Conservation (phyloP, 1,140 invertebrate genomes). For the Uloborus diversus region DNA sequence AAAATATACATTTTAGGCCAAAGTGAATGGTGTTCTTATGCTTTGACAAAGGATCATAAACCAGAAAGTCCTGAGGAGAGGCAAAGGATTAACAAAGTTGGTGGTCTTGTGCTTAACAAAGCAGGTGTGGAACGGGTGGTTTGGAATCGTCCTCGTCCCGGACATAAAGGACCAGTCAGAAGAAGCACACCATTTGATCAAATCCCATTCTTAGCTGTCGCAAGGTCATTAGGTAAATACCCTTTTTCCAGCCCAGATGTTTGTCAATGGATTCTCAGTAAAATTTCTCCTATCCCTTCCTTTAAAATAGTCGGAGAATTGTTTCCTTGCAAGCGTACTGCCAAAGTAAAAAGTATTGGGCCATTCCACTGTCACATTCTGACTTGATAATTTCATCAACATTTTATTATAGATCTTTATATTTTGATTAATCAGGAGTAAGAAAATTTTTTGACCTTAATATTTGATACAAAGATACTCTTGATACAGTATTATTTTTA, state of each 20-base stretch:
- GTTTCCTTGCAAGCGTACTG: too few species aligned
- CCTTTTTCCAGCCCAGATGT: background rate
- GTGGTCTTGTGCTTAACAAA: slow-evolving; percentile 83
- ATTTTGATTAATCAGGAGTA: too few species aligned
- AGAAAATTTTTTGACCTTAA: too few species aligned
- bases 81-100: slow-evolving; percentile 80
- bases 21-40: slow-evolving; percentile 78
- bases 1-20: slow-evolving; percentile 69
- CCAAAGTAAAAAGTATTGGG: background rate
- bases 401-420: too few species aligned
- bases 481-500: too few species aligned
- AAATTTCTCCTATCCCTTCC: too few species aligned
- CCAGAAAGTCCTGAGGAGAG: slow-evolving; percentile 90
- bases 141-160: slow-evolving; percentile 88
- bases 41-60: slow-evolving; percentile 92
- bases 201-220: slow-evolving; percentile 96
- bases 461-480: too few species aligned
- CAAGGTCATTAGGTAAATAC: slow-evolving; percentile 83
- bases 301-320: too few species aligned
- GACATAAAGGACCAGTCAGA: slow-evolving; percentile 78
- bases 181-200: slow-evolving; percentile 88
- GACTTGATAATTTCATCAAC: too few species aligned
- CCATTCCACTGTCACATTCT: too few species aligned
- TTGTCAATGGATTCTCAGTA: too few species aligned
- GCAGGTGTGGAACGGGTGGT: slow-evolving; percentile 94